These are phyloP conservation scores for Nesometra sesokonis DNA, from an alignment of 35 echinoderm and acorn worm species.

Conservation along the genomic window DNA sequence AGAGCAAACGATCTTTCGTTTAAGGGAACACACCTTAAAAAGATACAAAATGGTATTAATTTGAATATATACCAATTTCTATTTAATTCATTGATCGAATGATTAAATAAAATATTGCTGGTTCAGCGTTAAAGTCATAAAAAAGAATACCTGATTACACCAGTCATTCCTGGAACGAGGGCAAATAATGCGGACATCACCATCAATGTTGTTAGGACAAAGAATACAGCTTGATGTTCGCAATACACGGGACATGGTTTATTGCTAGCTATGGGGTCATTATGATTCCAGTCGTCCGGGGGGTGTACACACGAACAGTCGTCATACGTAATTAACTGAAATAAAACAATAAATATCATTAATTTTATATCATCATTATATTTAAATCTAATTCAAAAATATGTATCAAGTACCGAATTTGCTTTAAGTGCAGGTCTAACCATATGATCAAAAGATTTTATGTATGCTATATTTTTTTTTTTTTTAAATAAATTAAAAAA, in stretches of 20 bases:
- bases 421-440: too few species aligned
- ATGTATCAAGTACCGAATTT: too few species aligned
- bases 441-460: too few species aligned
- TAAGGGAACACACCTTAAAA: slow-evolving; percentile 27
- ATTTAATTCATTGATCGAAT: too few species aligned
- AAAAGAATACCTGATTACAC: neutral
- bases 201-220: neutral
- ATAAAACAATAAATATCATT: too few species aligned
- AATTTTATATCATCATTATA: too few species aligned
- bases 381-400: too few species aligned
- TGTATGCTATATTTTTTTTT: too few species aligned
- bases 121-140: too few species aligned
- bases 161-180: neutral
- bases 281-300: neutral
- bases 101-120: too few species aligned
- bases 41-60: slow-evolving; percentile 11
- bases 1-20: slow-evolving; percentile 32
- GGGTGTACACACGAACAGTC: neutral
- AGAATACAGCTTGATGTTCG: neutral
- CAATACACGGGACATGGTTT: neutral
- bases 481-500: too few species aligned
- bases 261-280: neutral
- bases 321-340: neutral
- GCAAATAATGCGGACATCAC: neutral
- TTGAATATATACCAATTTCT: too few species aligned